Evolutionary conservation across 2,888 invertebrate genomes (phyloP).

Genomic region (Andrena bucephala): DNA sequence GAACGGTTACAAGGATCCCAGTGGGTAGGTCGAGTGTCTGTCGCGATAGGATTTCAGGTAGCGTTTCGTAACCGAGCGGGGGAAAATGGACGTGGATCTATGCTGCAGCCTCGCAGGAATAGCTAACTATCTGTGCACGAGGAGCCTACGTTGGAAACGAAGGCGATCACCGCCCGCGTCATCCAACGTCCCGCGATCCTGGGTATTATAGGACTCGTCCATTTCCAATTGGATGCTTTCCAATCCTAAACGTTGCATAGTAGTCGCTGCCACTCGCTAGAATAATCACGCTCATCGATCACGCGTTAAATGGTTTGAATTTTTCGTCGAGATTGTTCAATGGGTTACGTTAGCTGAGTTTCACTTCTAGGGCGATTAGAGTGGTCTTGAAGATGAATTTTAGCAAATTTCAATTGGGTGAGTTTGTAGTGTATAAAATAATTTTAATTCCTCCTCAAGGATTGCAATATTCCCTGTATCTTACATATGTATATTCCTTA

Average conservation of each 20-base stretch:
- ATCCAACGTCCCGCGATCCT: slow-evolving; percentile 70
- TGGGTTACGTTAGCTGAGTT: too few relatives aligned
- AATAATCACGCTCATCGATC: not conserved
- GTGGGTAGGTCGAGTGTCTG: not conserved
- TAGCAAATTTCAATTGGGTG: too few relatives aligned
- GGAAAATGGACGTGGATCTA: slow-evolving; percentile 66
- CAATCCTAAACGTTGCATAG: slow-evolving; percentile 35
- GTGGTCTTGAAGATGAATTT: too few relatives aligned
- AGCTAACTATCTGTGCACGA: slow-evolving; percentile 74
- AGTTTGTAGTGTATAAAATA: too few relatives aligned
- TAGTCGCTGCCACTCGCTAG: slow-evolving; percentile 28
- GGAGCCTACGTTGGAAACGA: slow-evolving; percentile 69
- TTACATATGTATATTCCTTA: too few relatives aligned
- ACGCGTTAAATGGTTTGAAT: not conserved
- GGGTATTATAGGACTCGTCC: slow-evolving; percentile 66
- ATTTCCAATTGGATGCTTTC: slow-evolving; percentile 61
- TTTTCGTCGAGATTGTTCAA: too few relatives aligned
- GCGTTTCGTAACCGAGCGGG: not conserved
- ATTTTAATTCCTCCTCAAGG: too few relatives aligned
- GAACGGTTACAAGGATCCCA: slow-evolving; percentile 30
- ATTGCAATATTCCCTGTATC: too few relatives aligned
- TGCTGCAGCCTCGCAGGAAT: slow-evolving; percentile 72
- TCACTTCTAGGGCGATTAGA: too few relatives aligned
- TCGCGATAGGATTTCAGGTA: slow-evolving; percentile 2
- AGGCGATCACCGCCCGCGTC: slow-evolving; percentile 52